Evolutionary conservation across 2,888 invertebrate genomes (phyloP), one percentile per base, ranked within the genome.

Genomic region (Autographa pulchrina): DNA sequence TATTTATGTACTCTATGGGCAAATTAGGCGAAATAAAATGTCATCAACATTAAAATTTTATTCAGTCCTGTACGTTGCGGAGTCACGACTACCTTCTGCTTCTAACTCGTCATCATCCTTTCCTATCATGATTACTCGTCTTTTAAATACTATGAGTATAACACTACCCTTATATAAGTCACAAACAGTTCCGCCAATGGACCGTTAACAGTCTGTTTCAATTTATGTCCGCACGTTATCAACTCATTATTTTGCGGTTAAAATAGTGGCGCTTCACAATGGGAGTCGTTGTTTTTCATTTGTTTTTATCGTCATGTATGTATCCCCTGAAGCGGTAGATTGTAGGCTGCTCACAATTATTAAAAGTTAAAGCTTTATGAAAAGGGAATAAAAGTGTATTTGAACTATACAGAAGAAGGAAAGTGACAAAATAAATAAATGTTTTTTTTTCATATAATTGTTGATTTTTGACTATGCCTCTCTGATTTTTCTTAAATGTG

Each of bases 171-270:
- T 64, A 41, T 11, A n/a, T 66, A 65, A 66, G 69, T 54, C 69
- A 13, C 48, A 56, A 35, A 38, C 62, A 25, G 52, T 65, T 77
- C 65, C 74, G 65, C 16, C 41, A 61, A 20, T 35, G 62, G 63
- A 67, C 72, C 65, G 72, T 67, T 81, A 80, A 81, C 83, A 80
- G 65, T 70, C 70, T 18, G 70, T 75, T 62, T 70, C 73, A 75
- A 80, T 83, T 78, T 72, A 84, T 82, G 77, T 75, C 72, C 77
- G 69, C 59, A 66, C 72, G 83, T 74, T 83, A 75, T 75, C 76
- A 72, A 74, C 70, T 70, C 83, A 83, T 85, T 83, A 83, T 81
- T 77, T 85, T 66, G 31, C 70, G 58, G 58, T 68, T 18, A 82
- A 84, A 76, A 74, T 67, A 65, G 61, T 64, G 59, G 43, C 7